A percentile compares a stretch with the other conserved stretches of the same genome.
These are phyloP conservation scores for Troilus luridus DNA, from an alignment of 2,888 invertebrate species.

Conservation along the genomic window DNA sequence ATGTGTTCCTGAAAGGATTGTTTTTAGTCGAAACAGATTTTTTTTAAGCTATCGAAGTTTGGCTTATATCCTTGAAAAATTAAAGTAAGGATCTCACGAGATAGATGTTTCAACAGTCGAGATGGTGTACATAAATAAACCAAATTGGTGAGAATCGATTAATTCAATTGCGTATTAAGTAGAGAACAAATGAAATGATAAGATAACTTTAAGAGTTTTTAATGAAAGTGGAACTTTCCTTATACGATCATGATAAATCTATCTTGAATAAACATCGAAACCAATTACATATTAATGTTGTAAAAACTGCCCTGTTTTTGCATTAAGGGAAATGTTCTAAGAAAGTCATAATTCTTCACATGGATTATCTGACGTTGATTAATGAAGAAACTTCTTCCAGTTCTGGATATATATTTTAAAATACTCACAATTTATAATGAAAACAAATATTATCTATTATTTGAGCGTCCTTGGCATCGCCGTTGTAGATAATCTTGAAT, in stretches of 20 bases:
- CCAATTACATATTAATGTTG: not conserved
- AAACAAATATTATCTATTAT: not conserved
- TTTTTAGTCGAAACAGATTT: too few species aligned
- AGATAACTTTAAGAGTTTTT: not conserved
- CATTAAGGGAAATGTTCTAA: not conserved
- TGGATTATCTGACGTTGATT: not conserved
- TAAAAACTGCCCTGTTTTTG: not conserved
- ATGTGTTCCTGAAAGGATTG: too few species aligned
- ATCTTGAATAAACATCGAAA: not conserved
- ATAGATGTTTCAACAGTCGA: too few species aligned
- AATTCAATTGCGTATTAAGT: not conserved
- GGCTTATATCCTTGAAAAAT: too few species aligned
- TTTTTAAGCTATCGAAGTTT: too few species aligned
- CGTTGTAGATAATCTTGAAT: not conserved
- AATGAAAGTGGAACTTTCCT: not conserved
- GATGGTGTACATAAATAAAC: too few species aligned
- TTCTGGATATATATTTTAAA: not conserved
- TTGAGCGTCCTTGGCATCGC: not conserved
- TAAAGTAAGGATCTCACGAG: too few species aligned
- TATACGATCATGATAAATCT: not conserved
- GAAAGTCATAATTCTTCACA: not conserved
- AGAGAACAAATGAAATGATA: not conserved
- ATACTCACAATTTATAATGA: not conserved
- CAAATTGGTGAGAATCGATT: too few species aligned
- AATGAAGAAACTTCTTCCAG: not conserved